A percentile compares a stretch with the other conserved stretches of the same genome.
phyloP scores from a whole-genome alignment of 2,113 vertebrate species.

The Epinephelus moara region DNA sequence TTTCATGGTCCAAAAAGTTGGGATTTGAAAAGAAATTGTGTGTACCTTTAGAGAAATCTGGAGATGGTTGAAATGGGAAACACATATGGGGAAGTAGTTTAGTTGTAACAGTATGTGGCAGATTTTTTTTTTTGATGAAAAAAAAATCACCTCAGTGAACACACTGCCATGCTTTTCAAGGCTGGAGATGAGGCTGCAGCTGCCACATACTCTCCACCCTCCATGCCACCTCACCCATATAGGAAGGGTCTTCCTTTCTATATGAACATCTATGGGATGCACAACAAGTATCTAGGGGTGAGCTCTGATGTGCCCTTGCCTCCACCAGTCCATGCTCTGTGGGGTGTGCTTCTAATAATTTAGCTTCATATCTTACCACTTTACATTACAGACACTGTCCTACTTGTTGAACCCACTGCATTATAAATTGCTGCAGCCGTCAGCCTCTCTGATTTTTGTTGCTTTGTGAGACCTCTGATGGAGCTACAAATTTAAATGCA shows the following conservation, averaged over 20 bases:
- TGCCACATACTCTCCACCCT: neutral
- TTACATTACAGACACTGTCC: neutral
- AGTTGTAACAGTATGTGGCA: neutral
- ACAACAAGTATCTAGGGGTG: neutral
- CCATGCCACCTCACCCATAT: no score
- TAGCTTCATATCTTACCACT: neutral
- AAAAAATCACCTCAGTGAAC: no score
- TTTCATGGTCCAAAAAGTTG: neutral
- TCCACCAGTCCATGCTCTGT: neutral
- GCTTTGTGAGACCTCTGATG: no score
- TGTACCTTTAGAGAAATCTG: neutral
- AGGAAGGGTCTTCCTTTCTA: neutral
- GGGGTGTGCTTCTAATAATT: neutral
- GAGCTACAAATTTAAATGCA: no score
- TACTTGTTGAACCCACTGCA: neutral
- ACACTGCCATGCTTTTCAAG: neutral
- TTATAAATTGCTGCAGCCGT: neutral
- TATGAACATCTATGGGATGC: no score
- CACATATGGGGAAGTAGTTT: neutral
- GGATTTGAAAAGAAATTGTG: neutral
- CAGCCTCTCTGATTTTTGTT: no score
- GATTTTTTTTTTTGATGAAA: no score
- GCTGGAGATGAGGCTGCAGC: neutral
- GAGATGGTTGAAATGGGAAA: neutral
- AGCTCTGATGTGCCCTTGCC: neutral